Evolutionary conservation across 2,797 vertebrate species (phyloP).

Genomic region (Pseudomugil gertrudae): DNA sequence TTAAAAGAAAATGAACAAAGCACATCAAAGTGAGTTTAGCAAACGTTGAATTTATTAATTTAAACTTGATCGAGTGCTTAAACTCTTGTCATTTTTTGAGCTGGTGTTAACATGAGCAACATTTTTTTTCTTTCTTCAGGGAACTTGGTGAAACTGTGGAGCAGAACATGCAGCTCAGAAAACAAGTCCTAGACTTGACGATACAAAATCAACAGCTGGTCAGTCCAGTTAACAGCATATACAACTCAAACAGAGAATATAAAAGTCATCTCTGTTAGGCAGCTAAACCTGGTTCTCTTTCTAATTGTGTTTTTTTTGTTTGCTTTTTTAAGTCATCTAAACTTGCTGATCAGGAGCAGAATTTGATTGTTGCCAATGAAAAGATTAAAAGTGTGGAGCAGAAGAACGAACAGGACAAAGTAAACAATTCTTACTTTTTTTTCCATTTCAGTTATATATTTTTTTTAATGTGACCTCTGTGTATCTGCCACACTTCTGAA

Average conservation of each 20-base stretch:
- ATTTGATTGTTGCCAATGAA: conserved; percentile 76
- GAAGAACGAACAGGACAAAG: conserved; percentile 89
- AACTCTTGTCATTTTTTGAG: conserved; percentile 8
- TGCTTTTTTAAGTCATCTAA: conserved; percentile 46
- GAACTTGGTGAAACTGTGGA: conserved; percentile 86
- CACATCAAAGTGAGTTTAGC: conserved; percentile 87
- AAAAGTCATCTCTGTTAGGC: not conserved
- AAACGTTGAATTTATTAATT: not conserved
- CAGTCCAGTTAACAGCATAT: conserved; percentile 19
- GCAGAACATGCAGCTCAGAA: conserved; percentile 84
- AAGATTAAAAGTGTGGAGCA: conserved; percentile 83
- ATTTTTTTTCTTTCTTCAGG: conserved; percentile 67
- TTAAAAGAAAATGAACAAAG: conserved; percentile 91
- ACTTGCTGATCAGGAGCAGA: conserved; percentile 77
- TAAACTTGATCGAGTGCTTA: not conserved
- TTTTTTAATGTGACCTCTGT: not conserved
- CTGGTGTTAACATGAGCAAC: not conserved
- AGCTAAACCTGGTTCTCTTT: not conserved
- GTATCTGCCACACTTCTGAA: not conserved
- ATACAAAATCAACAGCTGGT: conserved; percentile 87
- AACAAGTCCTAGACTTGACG: conserved; percentile 82
- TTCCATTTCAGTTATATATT: not conserved
- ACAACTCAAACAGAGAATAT: not conserved
- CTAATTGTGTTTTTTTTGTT: conserved; percentile 13
- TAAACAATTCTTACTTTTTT: conserved; percentile 51